phyloP scores from a whole-genome alignment of 2,888 invertebrate genomes.

The Matsumyia berberina region DNA sequence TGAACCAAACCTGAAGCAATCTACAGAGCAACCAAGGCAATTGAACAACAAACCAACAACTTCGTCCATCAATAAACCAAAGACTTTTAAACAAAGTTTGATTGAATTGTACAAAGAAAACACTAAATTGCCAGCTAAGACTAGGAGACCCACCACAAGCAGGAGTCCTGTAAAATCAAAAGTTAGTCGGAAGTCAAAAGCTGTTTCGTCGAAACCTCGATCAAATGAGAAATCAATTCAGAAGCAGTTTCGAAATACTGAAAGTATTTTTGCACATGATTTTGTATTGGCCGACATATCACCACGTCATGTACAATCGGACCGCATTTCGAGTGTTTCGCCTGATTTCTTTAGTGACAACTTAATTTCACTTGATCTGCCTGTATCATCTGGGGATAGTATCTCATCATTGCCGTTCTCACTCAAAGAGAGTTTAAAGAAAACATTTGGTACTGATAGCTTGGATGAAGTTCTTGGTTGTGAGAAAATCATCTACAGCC shows the following conservation, averaged over 20 bases:
- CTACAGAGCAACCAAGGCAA: neutral
- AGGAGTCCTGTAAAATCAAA: neutral
- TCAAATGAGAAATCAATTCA: neutral
- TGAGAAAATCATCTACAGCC: slow-evolving; percentile 47
- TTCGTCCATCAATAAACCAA: neutral
- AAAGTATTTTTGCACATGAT: neutral
- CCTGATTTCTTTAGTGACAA: slow-evolving; percentile 26
- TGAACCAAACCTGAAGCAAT: slow-evolving; percentile 4
- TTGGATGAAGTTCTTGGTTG: slow-evolving; percentile 50
- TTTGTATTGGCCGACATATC: neutral
- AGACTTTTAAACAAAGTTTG: slow-evolving; percentile 29
- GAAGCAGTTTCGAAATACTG: slow-evolving; percentile 15
- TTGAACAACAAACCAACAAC: neutral
- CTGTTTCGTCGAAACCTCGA: neutral
- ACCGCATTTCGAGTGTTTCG: slow-evolving; percentile 1
- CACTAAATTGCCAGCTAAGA: neutral
- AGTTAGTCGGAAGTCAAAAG: neutral
- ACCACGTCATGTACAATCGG: slow-evolving; percentile 23
- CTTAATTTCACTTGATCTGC: neutral
- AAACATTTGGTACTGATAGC: slow-evolving; percentile 55
- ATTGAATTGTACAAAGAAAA: slow-evolving; percentile 29
- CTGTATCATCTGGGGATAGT: slow-evolving; percentile 21
- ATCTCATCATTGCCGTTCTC: slow-evolving; percentile 33
- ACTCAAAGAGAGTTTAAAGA: slow-evolving; percentile 31
- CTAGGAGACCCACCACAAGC: neutral